A percentile compares a stretch with the other conserved stretches of the same genome.
These are phyloP conservation scores for Hirudo medicinalis DNA, from an alignment of 1,140 invertebrate species.

Conservation along the genomic window DNA sequence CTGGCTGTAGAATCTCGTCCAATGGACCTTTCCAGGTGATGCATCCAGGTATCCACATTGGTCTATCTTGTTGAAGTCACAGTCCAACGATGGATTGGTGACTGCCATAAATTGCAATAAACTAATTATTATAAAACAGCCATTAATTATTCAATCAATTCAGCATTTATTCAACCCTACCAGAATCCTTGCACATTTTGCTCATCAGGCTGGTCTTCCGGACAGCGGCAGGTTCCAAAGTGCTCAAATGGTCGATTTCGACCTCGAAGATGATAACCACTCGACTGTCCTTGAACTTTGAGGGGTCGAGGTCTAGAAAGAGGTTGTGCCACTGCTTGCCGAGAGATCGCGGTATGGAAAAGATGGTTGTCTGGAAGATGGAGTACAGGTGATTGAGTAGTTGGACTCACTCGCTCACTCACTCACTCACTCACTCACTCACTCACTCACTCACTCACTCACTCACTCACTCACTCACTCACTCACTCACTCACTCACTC, in stretches of 20 bases:
- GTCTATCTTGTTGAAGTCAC: conserved; percentile 5
- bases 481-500: conserved; percentile 22
- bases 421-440: background rate
- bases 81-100: background rate
- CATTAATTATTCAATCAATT: too few relatives aligned
- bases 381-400: too few relatives aligned
- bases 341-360: background rate
- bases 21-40: background rate
- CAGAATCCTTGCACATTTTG: background rate
- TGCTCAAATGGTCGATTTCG: background rate
- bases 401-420: too few relatives aligned
- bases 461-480: conserved; percentile 20
- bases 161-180: background rate
- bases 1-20: background rate
- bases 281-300: background rate
- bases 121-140: too few relatives aligned
- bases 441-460: conserved; percentile 21
- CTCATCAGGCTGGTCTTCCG: background rate
- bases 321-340: conserved; percentile 4
- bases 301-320: background rate
- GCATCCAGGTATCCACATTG: conserved; percentile 15
- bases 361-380: background rate
- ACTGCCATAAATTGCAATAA: background rate
- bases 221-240: background rate
- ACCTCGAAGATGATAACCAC: background rate